A percentile compares a stretch with the other conserved stretches of the same genome.
These are phyloP conservation scores for Haplotaxodon microlepis DNA, from an alignment of 2,113 vertebrate species.

Conservation along the genomic window DNA sequence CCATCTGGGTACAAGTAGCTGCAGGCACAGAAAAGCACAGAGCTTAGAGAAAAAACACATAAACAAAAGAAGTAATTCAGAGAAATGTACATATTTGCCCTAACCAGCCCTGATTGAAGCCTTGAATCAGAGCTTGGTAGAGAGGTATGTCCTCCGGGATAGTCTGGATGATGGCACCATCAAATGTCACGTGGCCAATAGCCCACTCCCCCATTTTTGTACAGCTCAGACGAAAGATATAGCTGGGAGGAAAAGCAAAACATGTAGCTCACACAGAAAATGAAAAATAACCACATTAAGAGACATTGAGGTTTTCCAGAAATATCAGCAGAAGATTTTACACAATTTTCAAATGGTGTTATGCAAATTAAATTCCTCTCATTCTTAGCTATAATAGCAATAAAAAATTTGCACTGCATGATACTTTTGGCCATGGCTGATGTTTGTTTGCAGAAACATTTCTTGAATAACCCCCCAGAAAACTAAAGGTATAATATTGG, in stretches of 20 bases:
- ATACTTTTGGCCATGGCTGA: neutral
- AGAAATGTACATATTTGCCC: constrained; percentile 14
- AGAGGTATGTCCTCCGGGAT: constrained; percentile 77
- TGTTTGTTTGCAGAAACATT: neutral
- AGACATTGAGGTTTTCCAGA: neutral
- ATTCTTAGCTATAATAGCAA: neutral
- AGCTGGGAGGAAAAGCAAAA: constrained; percentile 56
- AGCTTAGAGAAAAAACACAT: neutral
- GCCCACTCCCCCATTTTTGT: constrained; percentile 85
- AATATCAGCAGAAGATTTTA: neutral
- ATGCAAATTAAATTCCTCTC: neutral
- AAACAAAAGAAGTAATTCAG: neutral
- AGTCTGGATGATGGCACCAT: constrained; percentile 76
- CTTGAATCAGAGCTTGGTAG: constrained; percentile 74
- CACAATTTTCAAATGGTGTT: neutral
- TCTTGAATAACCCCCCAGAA: neutral
- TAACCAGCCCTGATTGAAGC: constrained; percentile 77
- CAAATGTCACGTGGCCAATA: constrained; percentile 76
- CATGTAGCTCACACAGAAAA: neutral
- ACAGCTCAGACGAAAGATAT: constrained; percentile 84
- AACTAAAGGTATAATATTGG: neutral
- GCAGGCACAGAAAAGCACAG: constrained; percentile 10
- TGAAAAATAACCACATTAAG: neutral
- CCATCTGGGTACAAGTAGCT: constrained; percentile 84
- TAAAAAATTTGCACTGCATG: neutral